Evolutionary conservation across 2,113 vertebrate species (phyloP).

Genomic region (Riparia riparia): DNA sequence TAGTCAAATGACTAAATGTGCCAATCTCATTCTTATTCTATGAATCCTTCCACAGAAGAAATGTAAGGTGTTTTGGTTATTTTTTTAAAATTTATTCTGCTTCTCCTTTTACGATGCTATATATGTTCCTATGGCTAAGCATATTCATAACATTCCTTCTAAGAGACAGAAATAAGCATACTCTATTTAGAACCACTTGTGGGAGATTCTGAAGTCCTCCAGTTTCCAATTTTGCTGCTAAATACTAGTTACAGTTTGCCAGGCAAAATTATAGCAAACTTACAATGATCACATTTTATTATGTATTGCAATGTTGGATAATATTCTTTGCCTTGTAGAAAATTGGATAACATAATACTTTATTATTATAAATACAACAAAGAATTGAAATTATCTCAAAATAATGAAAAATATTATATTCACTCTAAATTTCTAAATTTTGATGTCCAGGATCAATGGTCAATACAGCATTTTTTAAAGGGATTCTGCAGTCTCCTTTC

Average conservation of each 20-base stretch:
- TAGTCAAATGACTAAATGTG: background rate
- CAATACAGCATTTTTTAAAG: background rate
- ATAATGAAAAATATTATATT: background rate
- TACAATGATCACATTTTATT: background rate
- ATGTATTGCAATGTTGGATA: background rate
- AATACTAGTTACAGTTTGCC: background rate
- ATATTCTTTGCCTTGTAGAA: background rate
- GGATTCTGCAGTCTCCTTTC: background rate
- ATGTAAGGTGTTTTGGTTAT: background rate
- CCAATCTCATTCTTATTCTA: background rate
- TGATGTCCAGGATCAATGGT: background rate
- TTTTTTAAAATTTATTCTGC: background rate
- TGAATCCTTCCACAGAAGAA: conserved; percentile 12
- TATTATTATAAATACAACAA: background rate
- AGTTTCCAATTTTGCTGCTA: background rate
- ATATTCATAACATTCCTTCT: background rate
- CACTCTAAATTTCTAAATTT: background rate
- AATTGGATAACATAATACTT: background rate
- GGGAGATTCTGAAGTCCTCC: background rate
- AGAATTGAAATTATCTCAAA: background rate
- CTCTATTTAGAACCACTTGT: background rate
- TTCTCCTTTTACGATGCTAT: background rate
- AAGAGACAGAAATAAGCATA: background rate
- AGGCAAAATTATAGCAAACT: background rate
- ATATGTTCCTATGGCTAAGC: conserved; percentile 28